Conservation (phyloP, 2,113 vertebrate genomes). For the Bothrops jararaca region DNA sequence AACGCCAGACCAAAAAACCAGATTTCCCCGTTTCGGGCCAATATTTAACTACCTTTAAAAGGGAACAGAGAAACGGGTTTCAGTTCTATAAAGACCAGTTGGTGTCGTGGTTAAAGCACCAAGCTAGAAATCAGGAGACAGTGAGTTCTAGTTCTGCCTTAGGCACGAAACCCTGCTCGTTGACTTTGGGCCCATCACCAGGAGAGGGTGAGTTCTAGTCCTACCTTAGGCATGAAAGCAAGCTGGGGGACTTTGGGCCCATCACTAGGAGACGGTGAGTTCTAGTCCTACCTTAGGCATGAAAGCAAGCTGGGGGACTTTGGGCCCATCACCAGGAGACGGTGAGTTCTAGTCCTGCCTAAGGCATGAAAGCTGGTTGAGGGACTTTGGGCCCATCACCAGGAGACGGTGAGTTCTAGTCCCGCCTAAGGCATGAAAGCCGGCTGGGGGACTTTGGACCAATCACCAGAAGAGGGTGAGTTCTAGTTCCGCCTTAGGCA, state of each 20-base stretch:
- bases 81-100: not conserved
- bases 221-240: not conserved
- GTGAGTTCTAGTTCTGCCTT: not conserved
- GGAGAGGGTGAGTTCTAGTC: not conserved
- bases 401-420: no score
- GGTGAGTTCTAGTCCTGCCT: no score
- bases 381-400: not conserved
- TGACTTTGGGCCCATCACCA: not conserved
- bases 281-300: not conserved
- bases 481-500: no score
- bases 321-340: no score
- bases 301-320: not conserved
- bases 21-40: conserved; percentile 97
- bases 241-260: not conserved
- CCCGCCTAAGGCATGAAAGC: no score
- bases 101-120: not conserved
- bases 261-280: no score
- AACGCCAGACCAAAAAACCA: conserved; percentile 94
- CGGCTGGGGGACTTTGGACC: no score
- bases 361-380: no score
- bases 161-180: not conserved
- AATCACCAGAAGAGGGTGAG: no score
- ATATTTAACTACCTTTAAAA: conserved; percentile 86
- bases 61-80: not conserved
- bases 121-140: not conserved